Base-by-base conservation (phyloP, 2,113 vertebrate genomes). In the Chelonoidis abingdonii region DNA sequence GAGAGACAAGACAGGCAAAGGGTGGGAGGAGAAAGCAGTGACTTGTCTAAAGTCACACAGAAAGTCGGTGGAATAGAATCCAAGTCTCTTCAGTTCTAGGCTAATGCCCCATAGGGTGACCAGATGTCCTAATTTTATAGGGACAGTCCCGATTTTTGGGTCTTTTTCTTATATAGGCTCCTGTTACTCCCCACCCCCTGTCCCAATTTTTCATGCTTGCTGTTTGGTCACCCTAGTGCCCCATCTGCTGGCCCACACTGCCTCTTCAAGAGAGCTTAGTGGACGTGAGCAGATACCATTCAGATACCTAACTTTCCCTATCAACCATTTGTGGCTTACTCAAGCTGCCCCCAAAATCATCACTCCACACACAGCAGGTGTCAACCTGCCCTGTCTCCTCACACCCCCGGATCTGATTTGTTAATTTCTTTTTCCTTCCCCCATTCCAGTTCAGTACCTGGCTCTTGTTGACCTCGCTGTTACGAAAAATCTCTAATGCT, bases 1-100 rank as follows among this genome's bases (percentile, higher is more conserved):
- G 38, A 25, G 11, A 11, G 72, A 24, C 41, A 78, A 78, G 25
- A 25, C 22, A 78, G 41, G 41, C 76, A 87, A 90, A 72, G 6
- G n/a, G 80, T 82, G 29, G 93, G 54, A 91, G 29, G 93, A 16
- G 38, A 41, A 92, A 87, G 35, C 16, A 89, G 78, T 90, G 93
- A 96, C 62, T 80, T 72, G 78, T 29, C 47, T 17, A 10, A 75
- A 9, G 69, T 75, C 69, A 75, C 24, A 27, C 25, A 69, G 41
- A 91, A 87, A 1, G 1, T 41, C 44, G 57, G 8, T 85, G 75
- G 53, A 81, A 62, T 35, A 85, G 38, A 5, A 86, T 41, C 59
- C 17, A 86, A 35, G 91, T 38, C 69, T 84, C 76, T 93, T 93
- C 80, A 41, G 35, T 82, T 90, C 25, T 44, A 88, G 53, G 29